These are phyloP conservation scores for Fregata magnificens DNA, from an alignment of 2,113 vertebrate species.

Conservation along the genomic window DNA sequence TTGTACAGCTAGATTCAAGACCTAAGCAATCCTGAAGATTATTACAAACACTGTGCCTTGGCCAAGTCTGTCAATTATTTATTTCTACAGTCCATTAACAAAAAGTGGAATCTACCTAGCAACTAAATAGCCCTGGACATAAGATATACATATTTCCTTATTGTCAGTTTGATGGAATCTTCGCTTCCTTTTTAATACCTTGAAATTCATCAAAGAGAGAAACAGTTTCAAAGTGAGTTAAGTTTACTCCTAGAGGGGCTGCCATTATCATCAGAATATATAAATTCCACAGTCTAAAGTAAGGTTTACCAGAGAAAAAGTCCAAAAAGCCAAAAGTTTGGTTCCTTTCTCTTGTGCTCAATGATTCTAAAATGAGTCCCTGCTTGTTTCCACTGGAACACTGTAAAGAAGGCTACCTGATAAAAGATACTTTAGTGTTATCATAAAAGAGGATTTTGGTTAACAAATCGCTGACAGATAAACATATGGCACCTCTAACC, in stretches of 20 bases:
- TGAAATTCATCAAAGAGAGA: not conserved
- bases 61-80: not conserved
- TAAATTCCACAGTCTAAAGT: not conserved
- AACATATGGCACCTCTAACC: accelerated
- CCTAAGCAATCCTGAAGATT: not conserved
- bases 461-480: not conserved
- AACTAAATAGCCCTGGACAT: not conserved
- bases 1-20: not conserved
- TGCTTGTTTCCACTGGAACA: not conserved
- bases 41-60: not conserved
- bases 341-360: not conserved
- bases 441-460: not conserved
- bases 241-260: not conserved
- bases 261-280: not conserved
- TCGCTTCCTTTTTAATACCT: not conserved
- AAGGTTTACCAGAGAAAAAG: not conserved
- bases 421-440: not conserved
- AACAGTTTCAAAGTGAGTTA: not conserved
- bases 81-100: not conserved
- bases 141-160: not conserved
- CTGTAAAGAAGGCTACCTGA: not conserved
- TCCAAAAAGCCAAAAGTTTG: accelerated
- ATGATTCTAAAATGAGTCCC: not conserved
- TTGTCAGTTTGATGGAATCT: not conserved
- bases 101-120: not conserved